phyloP scores from a whole-genome alignment of 2,797 vertebrate genomes.

The Kryptolebias ocellatus region DNA sequence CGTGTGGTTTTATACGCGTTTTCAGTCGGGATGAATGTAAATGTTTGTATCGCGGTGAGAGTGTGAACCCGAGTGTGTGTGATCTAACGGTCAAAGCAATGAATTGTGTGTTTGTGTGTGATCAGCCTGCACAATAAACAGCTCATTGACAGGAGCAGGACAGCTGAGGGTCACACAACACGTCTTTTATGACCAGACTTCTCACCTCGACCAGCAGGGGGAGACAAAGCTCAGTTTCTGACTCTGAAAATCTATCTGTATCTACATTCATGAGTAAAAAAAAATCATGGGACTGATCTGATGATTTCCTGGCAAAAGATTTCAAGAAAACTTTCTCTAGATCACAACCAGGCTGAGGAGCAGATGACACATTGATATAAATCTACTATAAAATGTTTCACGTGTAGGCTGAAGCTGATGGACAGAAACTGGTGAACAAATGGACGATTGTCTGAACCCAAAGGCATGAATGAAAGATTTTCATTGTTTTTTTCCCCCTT shows the following conservation, averaged over 20 bases:
- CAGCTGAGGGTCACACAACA: constrained; percentile 51
- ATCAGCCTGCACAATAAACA: constrained; percentile 16
- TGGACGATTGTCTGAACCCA: too few relatives aligned
- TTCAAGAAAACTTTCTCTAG: background rate
- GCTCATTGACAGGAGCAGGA: constrained; percentile 28
- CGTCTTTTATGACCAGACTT: constrained; percentile 1
- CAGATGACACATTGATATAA: too few relatives aligned
- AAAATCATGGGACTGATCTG: constrained; percentile 29
- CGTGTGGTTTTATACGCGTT: background rate
- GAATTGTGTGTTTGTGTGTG: constrained; percentile 10
- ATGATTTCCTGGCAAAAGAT: background rate
- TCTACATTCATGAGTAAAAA: too few relatives aligned
- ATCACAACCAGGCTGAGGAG: too few relatives aligned
- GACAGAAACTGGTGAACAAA: too few relatives aligned
- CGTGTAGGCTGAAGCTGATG: too few relatives aligned
- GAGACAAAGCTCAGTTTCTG: constrained; percentile 12
- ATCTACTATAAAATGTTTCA: too few relatives aligned
- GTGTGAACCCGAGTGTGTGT: constrained; percentile 12
- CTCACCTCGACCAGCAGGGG: constrained; percentile 46
- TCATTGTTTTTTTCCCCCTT: too few relatives aligned
- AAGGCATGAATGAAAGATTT: too few relatives aligned
- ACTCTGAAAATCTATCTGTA: background rate
- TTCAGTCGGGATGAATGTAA: constrained; percentile 2
- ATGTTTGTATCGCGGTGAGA: background rate
- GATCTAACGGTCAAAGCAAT: background rate